Base-by-base conservation (phyloP, 2,797 vertebrate genomes). In the Vespertilio murinus region DNA sequence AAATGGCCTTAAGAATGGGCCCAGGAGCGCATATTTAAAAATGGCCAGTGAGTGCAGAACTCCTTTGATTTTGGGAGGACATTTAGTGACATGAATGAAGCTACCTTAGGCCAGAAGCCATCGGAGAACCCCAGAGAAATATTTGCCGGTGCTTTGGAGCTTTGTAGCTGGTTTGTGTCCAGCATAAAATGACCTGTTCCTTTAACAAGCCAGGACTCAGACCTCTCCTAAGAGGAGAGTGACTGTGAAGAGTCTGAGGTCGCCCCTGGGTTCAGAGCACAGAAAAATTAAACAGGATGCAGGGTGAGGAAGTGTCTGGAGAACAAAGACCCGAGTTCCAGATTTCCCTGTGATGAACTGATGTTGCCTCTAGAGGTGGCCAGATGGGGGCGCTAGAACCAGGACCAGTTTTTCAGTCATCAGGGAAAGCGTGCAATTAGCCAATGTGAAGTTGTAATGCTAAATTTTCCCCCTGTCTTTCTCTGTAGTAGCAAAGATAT, bases 211-310 rank as follows among this genome's bases (percentile, higher is more conserved):
- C 20, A 22, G 67, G 78, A 52, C 22, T 79, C 30, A 49, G 10
- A 10, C 12, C 11, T 38, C 35, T 93, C 49, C 40, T 16, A 38
- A 67, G 45, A 87, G 45, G 71, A 49, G 33, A 75, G 23, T 42
- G 69, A 67, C 49, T 61, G 47, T 64, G 25, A 38, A 67, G 28
- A 73, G 38, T 23, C 9, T n/a, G 45, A 38, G 28, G 6, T 25
- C 61, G 23, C 18, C 23, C 23, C 67, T 49, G 22, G 49, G 54
- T 49, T 84, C 64, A 54, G 59, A 75, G 40, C 45, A 11, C 86
- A 92, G 65, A 69, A 88, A 54, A 87, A 49, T 45, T 35, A 42
- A 83, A 56, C 71, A 82, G 90, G 45, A 81, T 84, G 42, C n/a
- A 42, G 59, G 33, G 5, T 25, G 38, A 33, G 2, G 42, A 77